phyloP scores from a whole-genome alignment of 1,140 invertebrate genomes.

The Atta cephalotes region DNA sequence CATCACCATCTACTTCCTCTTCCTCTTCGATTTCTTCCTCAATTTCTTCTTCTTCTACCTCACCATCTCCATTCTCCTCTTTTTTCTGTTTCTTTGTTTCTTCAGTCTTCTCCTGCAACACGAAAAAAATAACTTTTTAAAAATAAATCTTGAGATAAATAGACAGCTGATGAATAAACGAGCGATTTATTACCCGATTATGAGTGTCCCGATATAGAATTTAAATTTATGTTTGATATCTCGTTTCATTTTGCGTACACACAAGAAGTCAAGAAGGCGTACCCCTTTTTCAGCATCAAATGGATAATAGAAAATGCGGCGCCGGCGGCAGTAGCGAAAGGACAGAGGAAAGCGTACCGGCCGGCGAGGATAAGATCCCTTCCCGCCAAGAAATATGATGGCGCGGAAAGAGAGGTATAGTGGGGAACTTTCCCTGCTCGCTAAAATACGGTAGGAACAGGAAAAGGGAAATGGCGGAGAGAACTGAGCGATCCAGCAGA shows the following conservation, averaged over 20 bases:
- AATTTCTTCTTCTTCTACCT: conserved; percentile 84
- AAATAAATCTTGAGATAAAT: neutral
- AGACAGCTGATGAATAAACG: neutral
- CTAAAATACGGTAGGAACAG: conserved; percentile 67
- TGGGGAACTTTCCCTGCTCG: conserved; percentile 61
- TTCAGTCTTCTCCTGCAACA: conserved; percentile 90
- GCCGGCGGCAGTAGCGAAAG: neutral
- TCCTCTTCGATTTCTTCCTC: conserved; percentile 85
- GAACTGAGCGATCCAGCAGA: conserved; percentile 3
- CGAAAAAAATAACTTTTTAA: conserved; percentile 24
- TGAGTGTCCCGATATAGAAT: neutral
- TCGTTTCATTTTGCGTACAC: neutral
- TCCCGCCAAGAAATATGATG: conserved; percentile 69
- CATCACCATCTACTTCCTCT: conserved; percentile 85
- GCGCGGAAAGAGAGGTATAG: conserved; percentile 48
- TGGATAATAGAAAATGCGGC: conserved; percentile 32
- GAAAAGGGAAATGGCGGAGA: conserved; percentile 59
- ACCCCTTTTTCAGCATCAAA: neutral
- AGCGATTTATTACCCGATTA: conserved; percentile 4
- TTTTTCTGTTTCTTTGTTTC: conserved; percentile 93
- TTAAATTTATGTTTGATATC: conserved; percentile 3
- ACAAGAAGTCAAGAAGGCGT: neutral
- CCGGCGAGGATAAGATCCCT: conserved; percentile 58
- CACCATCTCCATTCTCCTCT: conserved; percentile 90
- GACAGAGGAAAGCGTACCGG: conserved; percentile 48